These are phyloP conservation scores for Danio albolineatus DNA, from an alignment of 2,797 vertebrate genomes.

Conservation along the genomic window DNA sequence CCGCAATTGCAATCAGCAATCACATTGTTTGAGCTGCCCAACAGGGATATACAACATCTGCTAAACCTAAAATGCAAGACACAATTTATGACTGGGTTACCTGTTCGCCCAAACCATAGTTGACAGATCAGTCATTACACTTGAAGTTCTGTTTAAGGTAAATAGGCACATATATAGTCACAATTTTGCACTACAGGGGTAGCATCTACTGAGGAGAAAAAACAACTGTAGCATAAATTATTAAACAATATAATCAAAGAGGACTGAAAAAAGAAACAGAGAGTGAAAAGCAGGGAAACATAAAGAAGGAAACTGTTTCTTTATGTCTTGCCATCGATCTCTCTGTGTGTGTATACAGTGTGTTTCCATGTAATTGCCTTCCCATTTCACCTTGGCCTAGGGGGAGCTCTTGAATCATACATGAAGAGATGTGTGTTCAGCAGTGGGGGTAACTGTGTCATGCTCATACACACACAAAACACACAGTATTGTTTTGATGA, in stretches of 20 bases:
- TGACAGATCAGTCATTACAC: neutral
- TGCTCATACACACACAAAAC: conserved; percentile 48
- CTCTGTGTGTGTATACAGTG: conserved; percentile 2
- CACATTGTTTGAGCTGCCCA: neutral
- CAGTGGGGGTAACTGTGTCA: conserved; percentile 14
- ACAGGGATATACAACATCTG: neutral
- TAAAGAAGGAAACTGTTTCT: neutral
- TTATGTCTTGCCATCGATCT: neutral
- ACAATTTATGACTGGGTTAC: neutral
- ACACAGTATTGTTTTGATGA: conserved; percentile 69
- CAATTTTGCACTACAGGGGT: neutral
- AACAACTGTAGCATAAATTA: neutral
- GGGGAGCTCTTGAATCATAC: conserved; percentile 62
- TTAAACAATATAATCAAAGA: neutral
- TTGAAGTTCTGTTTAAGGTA: neutral
- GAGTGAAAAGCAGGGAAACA: neutral
- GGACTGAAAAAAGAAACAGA: neutral
- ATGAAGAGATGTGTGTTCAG: conserved; percentile 37
- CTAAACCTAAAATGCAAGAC: neutral
- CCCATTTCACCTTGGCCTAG: conserved; percentile 52
- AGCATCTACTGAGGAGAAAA: neutral
- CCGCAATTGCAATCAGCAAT: neutral
- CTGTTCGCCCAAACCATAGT: neutral
- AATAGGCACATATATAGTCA: no score
- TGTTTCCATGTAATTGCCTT: conserved; percentile 5